These are phyloP conservation scores for Zhuqinia jingwanae DNA, from an alignment of 2,888 invertebrate genomes.

Conservation along the genomic window DNA sequence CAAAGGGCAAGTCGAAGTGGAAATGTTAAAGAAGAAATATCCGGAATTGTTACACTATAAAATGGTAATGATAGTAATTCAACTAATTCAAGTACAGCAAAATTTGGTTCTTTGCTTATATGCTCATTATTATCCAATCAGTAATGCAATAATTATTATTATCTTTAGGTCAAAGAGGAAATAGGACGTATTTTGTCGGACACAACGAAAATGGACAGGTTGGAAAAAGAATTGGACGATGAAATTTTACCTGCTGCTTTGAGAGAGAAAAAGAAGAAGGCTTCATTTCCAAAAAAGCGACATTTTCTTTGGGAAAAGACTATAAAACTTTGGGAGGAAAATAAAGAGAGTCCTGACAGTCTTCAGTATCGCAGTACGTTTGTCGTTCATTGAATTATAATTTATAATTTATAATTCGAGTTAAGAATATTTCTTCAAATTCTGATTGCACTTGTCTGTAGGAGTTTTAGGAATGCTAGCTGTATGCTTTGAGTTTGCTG, in stretches of 20 bases:
- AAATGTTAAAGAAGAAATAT: no score
- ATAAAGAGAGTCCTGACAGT: neutral
- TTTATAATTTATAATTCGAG: neutral
- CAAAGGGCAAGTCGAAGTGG: neutral
- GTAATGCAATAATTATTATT: neutral
- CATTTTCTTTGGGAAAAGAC: neutral
- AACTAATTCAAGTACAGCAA: neutral
- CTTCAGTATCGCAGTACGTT: neutral
- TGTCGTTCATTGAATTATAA: neutral
- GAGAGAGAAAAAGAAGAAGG: neutral
- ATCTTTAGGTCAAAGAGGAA: slow-evolving; percentile 27
- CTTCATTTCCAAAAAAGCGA: neutral
- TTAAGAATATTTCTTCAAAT: no score
- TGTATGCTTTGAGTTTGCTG: neutral
- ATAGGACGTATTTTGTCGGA: neutral
- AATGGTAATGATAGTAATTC: slow-evolving; percentile 39
- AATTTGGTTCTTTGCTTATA: no score
- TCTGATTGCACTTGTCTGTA: no score
- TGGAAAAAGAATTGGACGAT: neutral
- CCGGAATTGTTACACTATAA: neutral
- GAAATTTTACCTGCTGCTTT: neutral
- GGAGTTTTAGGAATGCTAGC: neutral
- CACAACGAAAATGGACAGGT: neutral
- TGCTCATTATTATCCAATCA: neutral
- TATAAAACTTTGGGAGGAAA: neutral